Evolutionary conservation across 1,140 invertebrate genomes (phyloP).

Genomic region (Trachelipus rathkii): DNA sequence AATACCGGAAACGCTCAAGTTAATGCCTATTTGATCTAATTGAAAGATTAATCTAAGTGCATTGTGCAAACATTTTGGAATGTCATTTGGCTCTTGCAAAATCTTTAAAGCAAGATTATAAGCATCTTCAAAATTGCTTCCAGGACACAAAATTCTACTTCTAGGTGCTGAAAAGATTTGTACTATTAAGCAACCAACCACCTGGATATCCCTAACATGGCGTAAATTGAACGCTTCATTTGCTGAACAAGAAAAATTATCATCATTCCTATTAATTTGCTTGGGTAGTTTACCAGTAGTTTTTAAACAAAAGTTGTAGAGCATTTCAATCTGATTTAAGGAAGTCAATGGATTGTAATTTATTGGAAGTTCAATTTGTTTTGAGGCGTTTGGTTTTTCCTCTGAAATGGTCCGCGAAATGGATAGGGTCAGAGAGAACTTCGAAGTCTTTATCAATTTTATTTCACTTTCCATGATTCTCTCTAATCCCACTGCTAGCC

Average conservation of each 20-base stretch:
- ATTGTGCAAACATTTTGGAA: conserved; percentile 1
- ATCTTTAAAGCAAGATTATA: neutral
- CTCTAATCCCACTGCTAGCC: too few relatives aligned
- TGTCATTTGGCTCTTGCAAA: neutral
- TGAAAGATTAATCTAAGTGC: neutral
- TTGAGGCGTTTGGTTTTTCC: conserved; percentile 31
- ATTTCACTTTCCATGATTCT: too few relatives aligned
- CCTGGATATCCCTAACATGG: conserved; percentile 14
- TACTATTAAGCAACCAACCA: conserved; percentile 5
- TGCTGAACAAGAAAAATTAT: neutral
- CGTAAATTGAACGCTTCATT: conserved; percentile 13
- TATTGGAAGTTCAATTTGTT: conserved; percentile 62
- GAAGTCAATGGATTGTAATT: conserved; percentile 76
- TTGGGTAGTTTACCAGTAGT: conserved; percentile 35
- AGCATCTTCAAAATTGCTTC: neutral
- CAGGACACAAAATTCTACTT: neutral
- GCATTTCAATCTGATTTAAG: conserved; percentile 62
- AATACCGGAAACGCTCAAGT: neutral
- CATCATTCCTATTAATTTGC: conserved; percentile 23
- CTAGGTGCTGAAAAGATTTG: neutral
- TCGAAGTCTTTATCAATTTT: too few relatives aligned
- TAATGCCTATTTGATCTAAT: neutral
- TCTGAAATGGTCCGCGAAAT: conserved; percentile 34
- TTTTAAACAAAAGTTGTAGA: conserved; percentile 50
- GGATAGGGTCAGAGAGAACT: too few relatives aligned